A percentile compares a stretch with the other conserved stretches of the same genome.
Evolutionary conservation across 2,888 invertebrate species (phyloP).

Genomic region (Drosophila quinaria): DNA sequence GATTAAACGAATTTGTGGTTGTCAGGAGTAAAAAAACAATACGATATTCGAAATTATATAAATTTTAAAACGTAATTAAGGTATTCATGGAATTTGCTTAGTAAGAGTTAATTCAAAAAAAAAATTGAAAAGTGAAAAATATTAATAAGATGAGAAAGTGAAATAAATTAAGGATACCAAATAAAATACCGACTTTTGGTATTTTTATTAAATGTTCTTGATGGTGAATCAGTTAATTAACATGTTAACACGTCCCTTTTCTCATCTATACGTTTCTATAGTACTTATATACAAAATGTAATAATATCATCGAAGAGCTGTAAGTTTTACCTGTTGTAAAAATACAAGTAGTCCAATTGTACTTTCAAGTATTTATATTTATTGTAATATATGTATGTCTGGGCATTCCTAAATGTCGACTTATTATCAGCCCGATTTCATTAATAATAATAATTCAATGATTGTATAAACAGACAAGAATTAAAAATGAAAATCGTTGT

Average conservation of each 20-base stretch:
- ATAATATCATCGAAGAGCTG: conserved; percentile 60
- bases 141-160: not conserved
- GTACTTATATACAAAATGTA: conserved; percentile 31
- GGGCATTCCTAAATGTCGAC: not conserved
- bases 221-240: not conserved
- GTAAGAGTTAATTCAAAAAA: not conserved
- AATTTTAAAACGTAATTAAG: conserved; percentile 13
- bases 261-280: not conserved
- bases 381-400: conserved; percentile 11
- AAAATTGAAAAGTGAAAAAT: not conserved
- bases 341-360: not conserved
- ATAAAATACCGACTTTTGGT: conserved; percentile 1
- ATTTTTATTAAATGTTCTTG: conserved; percentile 8
- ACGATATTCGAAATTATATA: conserved; percentile 13
- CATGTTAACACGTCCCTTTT: not conserved
- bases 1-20: conserved; percentile 55
- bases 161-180: not conserved
- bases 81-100: conserved; percentile 3
- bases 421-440: not conserved
- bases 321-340: conserved; percentile 68
- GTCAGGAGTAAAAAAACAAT: conserved; percentile 20
- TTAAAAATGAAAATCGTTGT: conserved; percentile 1
- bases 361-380: conserved; percentile 17
- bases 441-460: not conserved
- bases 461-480: not conserved